These are phyloP conservation scores for Anoplius nigerrimus DNA, from an alignment of 2,888 invertebrate species.

Conservation along the genomic window DNA sequence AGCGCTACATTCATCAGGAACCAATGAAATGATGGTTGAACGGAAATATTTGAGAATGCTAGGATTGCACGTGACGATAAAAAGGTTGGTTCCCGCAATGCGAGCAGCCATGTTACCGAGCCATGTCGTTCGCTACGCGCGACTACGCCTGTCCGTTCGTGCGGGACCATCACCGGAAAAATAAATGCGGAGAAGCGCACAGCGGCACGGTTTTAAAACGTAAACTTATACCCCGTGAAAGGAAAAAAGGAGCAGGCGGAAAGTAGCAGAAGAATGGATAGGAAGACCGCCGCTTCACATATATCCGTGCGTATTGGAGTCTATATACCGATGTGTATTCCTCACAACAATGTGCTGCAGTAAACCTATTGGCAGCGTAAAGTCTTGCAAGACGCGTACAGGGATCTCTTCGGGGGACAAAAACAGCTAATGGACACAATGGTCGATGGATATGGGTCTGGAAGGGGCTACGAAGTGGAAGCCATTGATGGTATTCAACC, in stretches of 20 bases:
- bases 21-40: no score
- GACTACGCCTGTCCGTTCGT: conserved; percentile 52
- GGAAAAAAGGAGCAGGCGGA: conserved; percentile 23
- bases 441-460: conserved; percentile 51
- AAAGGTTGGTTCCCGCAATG: conserved; percentile 8
- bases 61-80: conserved; percentile 6
- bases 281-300: conserved; percentile 16
- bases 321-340: not conserved
- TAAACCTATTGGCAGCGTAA: conserved; percentile 50
- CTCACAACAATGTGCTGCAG: conserved; percentile 20
- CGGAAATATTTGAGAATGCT: no score
- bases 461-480: conserved; percentile 45
- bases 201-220: conserved; percentile 58
- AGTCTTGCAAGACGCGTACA: conserved; percentile 52
- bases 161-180: conserved; percentile 52
- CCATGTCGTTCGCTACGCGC: conserved; percentile 48
- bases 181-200: conserved; percentile 28
- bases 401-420: conserved; percentile 53
- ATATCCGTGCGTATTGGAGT: no score
- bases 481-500: conserved; percentile 57
- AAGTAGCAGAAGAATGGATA: conserved; percentile 25
- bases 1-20: no score
- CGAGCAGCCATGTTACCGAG: conserved; percentile 5
- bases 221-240: conserved; percentile 61
- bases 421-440: conserved; percentile 64